Evolutionary conservation across 2,113 vertebrate species (phyloP).

Genomic region (Malurus cyaneus): DNA sequence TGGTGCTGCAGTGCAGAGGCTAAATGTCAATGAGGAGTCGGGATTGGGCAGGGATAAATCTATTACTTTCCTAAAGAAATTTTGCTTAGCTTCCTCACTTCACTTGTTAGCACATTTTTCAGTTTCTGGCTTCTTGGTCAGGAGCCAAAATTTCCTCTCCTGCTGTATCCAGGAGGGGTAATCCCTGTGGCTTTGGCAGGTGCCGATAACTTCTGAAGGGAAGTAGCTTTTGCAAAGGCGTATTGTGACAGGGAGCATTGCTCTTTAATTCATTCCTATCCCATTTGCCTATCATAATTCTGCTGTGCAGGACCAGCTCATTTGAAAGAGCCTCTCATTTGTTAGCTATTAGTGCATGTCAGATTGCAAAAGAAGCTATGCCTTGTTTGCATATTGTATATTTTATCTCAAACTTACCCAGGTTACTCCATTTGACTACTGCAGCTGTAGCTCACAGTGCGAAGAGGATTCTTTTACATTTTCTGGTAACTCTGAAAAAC

Average conservation of each 20-base stretch:
- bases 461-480: neutral
- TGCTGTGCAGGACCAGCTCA: constrained; percentile 6
- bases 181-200: constrained; percentile 33
- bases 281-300: constrained; percentile 41
- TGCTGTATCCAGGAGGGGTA: neutral
- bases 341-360: constrained; percentile 41
- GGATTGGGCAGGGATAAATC: neutral
- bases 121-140: neutral
- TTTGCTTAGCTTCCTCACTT: constrained; percentile 39
- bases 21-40: constrained; percentile 5
- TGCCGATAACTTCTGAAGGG: constrained; percentile 18
- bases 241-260: neutral
- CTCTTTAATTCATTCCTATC: constrained; percentile 14
- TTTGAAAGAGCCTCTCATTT: constrained; percentile 37
- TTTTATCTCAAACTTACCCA: neutral
- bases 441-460: neutral
- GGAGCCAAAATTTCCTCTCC: constrained; percentile 3
- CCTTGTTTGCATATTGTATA: neutral
- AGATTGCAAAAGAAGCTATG: neutral
- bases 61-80: constrained; percentile 44
- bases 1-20: neutral
- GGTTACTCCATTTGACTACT: neutral
- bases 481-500: neutral
- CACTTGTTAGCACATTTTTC: constrained; percentile 31
- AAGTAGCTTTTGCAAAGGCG: constrained; percentile 2